Evolutionary conservation across 2,797 vertebrate species (phyloP).

Genomic region (Morelia viridis): DNA sequence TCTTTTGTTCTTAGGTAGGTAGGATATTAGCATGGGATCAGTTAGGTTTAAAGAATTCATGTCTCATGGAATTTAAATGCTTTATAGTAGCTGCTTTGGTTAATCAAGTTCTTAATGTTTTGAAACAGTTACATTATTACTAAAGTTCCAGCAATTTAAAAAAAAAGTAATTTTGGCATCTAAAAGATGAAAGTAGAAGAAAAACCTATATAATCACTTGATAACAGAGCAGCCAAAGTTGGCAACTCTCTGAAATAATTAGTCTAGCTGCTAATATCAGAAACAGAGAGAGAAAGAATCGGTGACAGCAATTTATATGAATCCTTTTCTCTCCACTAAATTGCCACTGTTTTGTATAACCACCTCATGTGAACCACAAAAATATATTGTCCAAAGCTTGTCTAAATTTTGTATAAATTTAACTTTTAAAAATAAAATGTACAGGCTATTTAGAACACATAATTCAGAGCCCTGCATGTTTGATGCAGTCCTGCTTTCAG

Average conservation of each 20-base stretch:
- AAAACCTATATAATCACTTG: not conserved
- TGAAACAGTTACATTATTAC: not conserved
- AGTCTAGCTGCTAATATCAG: not conserved
- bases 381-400: not conserved
- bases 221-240: not conserved
- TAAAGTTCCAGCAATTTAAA: conserved; percentile 2
- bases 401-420: not conserved
- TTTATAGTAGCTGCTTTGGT: not conserved
- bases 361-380: not conserved
- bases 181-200: not conserved
- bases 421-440: not conserved
- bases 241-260: not conserved
- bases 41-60: not conserved
- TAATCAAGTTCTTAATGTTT: not conserved
- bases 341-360: not conserved
- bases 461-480: not conserved
- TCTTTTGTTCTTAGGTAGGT: not conserved
- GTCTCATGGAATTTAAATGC: not conserved
- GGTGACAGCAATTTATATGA: not conserved
- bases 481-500: not conserved
- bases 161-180: not conserved
- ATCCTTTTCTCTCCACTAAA: not conserved
- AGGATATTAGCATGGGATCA: not conserved
- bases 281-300: not conserved
- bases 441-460: not conserved